phyloP scores from a whole-genome alignment of 1,140 invertebrate genomes.

The Bombus impatiens region DNA sequence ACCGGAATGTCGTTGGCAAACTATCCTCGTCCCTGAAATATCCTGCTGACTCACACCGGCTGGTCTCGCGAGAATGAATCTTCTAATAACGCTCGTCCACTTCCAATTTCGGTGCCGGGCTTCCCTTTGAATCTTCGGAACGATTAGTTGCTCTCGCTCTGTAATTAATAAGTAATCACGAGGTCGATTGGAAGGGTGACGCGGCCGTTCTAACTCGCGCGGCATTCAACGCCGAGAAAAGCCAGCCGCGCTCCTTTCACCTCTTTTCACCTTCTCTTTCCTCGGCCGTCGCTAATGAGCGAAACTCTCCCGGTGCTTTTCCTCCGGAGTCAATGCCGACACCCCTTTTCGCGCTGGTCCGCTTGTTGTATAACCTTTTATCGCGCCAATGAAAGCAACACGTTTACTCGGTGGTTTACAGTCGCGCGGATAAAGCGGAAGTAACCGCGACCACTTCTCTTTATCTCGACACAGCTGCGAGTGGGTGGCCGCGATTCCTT shows the following conservation, averaged over 20 bases:
- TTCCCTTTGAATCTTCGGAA: conserved; percentile 12
- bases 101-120: conserved; percentile 25
- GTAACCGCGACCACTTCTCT: not conserved
- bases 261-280: not conserved
- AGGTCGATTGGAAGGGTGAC: conserved; percentile 21
- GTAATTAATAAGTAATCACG: conserved; percentile 58
- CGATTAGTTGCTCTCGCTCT: conserved; percentile 10
- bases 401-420: conserved; percentile 18
- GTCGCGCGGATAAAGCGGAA: not conserved
- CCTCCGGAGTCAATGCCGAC: conserved; percentile 15
- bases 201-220: not conserved
- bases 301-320: conserved; percentile 40
- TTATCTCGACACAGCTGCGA: not conserved
- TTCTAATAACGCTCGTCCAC: conserved; percentile 46
- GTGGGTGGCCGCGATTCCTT: not conserved
- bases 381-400: conserved; percentile 41
- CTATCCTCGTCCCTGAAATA: conserved; percentile 20
- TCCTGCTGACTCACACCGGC: conserved; percentile 37
- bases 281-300: conserved; percentile 36
- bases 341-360: not conserved
- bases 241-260: conserved; percentile 2
- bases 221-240: too few relatives aligned
- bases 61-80: conserved; percentile 31
- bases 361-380: conserved; percentile 50
- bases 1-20: conserved; percentile 42